These are phyloP conservation scores for Scaeva pyrastri DNA, from an alignment of 2,888 invertebrate genomes.

Conservation along the genomic window DNA sequence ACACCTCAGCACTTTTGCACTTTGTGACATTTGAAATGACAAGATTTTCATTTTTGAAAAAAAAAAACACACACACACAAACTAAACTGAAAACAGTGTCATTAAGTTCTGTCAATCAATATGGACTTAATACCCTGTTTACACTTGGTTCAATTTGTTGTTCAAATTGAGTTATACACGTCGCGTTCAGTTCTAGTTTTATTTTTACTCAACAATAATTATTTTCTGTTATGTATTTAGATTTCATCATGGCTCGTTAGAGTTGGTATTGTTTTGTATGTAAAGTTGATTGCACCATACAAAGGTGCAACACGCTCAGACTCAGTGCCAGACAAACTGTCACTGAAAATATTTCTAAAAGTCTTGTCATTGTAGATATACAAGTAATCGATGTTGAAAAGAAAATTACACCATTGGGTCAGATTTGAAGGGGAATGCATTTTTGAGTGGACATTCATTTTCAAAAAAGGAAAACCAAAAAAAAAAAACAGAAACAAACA, in stretches of 20 bases:
- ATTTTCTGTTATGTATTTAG: slow-evolving; percentile 37
- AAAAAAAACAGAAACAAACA: slow-evolving; percentile 4
- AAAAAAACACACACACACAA: slow-evolving; percentile 15
- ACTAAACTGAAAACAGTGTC: too few species aligned
- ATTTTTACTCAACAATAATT: slow-evolving; percentile 8
- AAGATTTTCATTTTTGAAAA: slow-evolving; percentile 36
- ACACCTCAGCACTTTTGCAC: slow-evolving; percentile 11
- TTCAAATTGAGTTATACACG: slow-evolving; percentile 25
- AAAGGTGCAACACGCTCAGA: slow-evolving; percentile 6
- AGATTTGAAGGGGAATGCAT: slow-evolving; percentile 50
- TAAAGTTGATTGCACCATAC: slow-evolving; percentile 30
- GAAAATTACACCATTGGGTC: slow-evolving; percentile 68
- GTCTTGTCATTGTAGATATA: slow-evolving; percentile 41
- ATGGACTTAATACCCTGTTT: not conserved
- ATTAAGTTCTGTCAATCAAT: slow-evolving; percentile 59
- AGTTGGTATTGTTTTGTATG: slow-evolving; percentile 9
- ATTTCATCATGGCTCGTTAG: slow-evolving; percentile 56
- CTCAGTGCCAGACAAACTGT: not conserved
- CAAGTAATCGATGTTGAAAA: slow-evolving; percentile 60
- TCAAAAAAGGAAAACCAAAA: too few species aligned
- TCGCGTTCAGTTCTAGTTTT: slow-evolving; percentile 17
- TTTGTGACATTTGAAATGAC: slow-evolving; percentile 17
- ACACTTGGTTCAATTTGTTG: slow-evolving; percentile 9
- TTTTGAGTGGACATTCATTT: slow-evolving; percentile 53
- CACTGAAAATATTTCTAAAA: slow-evolving; percentile 15